These are phyloP conservation scores for Sinelater perroti DNA, from an alignment of 2,888 invertebrate species.

Conservation along the genomic window DNA sequence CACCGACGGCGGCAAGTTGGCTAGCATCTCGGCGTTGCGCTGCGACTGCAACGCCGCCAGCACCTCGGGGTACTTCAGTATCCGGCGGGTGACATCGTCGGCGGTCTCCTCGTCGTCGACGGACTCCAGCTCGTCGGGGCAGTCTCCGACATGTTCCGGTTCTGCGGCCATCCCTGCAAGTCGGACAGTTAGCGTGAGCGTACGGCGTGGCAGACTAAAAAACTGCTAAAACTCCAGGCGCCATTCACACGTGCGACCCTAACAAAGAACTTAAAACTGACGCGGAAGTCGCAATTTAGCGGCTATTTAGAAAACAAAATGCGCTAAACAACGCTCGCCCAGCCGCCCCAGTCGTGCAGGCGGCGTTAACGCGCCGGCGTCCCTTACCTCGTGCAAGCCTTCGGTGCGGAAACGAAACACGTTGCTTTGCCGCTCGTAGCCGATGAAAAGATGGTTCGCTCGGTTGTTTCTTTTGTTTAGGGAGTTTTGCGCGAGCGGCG, in stretches of 20 bases:
- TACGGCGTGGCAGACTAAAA: conserved; percentile 18
- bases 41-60: conserved; percentile 68
- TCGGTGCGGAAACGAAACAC: conserved; percentile 30
- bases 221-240: conserved; percentile 26
- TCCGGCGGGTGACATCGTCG: conserved; percentile 59
- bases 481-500: conserved; percentile 11
- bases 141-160: conserved; percentile 71
- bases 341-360: conserved; percentile 1
- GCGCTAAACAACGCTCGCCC: conserved; percentile 36
- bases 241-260: conserved; percentile 36
- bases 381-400: not conserved
- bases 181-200: too few relatives aligned
- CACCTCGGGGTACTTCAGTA: conserved; percentile 65
- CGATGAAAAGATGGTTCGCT: conserved; percentile 46
- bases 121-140: conserved; percentile 73
- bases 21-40: conserved; percentile 68
- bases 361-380: not conserved
- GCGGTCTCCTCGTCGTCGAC: conserved; percentile 65
- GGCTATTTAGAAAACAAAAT: conserved; percentile 39
- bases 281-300: conserved; percentile 36
- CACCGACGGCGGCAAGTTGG: conserved; percentile 75
- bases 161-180: conserved; percentile 74
- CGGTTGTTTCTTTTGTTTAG: conserved; percentile 8
- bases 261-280: conserved; percentile 40
- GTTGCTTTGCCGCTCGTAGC: conserved; percentile 47